These are phyloP conservation scores for Dendroctonus valens DNA, from an alignment of 1,140 invertebrate species.

Conservation along the genomic window DNA sequence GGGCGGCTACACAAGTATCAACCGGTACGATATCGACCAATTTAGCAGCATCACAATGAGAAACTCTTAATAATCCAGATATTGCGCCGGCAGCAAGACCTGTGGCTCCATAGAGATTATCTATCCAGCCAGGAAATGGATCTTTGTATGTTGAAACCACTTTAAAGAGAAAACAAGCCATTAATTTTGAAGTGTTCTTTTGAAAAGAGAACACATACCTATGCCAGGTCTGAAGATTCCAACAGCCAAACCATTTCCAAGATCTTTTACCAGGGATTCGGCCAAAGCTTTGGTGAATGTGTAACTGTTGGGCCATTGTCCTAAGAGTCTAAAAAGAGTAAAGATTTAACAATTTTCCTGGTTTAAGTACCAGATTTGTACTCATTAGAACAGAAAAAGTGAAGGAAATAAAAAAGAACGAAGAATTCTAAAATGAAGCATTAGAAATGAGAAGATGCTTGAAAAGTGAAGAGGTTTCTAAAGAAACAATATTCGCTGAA, in stretches of 20 bases:
- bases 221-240: conserved; percentile 66
- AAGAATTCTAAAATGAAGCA: too few species aligned
- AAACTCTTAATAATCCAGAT: conserved; percentile 71
- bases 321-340: conserved; percentile 38
- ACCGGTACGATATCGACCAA: conserved; percentile 71
- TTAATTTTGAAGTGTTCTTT: neutral
- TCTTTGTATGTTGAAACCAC: conserved; percentile 51
- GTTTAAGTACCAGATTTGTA: neutral
- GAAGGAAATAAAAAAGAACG: too few species aligned
- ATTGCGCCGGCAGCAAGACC: conserved; percentile 65
- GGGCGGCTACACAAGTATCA: conserved; percentile 73
- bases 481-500: too few species aligned
- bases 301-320: conserved; percentile 78
- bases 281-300: conserved; percentile 80
- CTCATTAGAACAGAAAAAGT: neutral
- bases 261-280: conserved; percentile 65
- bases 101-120: conserved; percentile 88
- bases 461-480: too few species aligned
- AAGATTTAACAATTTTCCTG: conserved; percentile 9
- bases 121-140: conserved; percentile 73
- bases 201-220: conserved; percentile 16
- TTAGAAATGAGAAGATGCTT: too few species aligned
- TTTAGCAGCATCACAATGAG: conserved; percentile 61
- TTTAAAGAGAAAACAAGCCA: conserved; percentile 34
- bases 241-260: conserved; percentile 61